A percentile compares a stretch with the other conserved stretches of the same genome.
Conservation (phyloP, 2,888 invertebrate genomes). For the Xylophagus ater region DNA sequence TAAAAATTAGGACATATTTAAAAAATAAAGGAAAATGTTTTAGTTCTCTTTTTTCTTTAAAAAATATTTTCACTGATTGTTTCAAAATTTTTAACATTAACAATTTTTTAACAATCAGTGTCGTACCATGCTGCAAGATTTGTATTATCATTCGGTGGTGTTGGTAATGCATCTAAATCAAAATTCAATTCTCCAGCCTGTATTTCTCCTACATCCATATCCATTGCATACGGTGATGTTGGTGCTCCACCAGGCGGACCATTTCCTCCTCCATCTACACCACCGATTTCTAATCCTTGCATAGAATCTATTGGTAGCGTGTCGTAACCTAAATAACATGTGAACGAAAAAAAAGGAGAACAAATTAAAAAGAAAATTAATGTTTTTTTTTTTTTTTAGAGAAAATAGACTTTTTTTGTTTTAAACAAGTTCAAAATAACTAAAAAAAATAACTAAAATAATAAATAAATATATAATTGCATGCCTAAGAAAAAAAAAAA, state of each 20-base stretch:
- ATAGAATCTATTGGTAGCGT: conserved; percentile 95
- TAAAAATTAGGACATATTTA: too few relatives aligned
- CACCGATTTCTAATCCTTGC: conserved; percentile 86
- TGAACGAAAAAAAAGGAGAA: conserved; percentile 8
- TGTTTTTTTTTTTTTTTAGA: too few relatives aligned
- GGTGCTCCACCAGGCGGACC: conserved; percentile 37
- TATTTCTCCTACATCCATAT: conserved; percentile 75
- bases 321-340: conserved; percentile 87
- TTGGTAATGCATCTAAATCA: conserved; percentile 62
- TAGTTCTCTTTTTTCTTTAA: too few relatives aligned
- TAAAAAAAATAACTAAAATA: too few relatives aligned
- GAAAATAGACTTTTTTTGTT: too few relatives aligned
- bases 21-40: too few relatives aligned
- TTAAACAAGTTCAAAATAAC: too few relatives aligned
- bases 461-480: conserved; percentile 3
- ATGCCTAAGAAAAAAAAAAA: conserved; percentile 6
- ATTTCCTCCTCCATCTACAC: conserved; percentile 32
- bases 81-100: conserved; percentile 5
- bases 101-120: conserved; percentile 78
- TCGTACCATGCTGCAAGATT: conserved; percentile 96
- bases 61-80: too few relatives aligned
- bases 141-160: conserved; percentile 80
- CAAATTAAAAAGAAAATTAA: too few relatives aligned
- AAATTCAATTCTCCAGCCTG: conserved; percentile 65
- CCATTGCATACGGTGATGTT: conserved; percentile 62